Conservation (phyloP, 2,888 invertebrate genomes). For the Netelia virgata region DNA sequence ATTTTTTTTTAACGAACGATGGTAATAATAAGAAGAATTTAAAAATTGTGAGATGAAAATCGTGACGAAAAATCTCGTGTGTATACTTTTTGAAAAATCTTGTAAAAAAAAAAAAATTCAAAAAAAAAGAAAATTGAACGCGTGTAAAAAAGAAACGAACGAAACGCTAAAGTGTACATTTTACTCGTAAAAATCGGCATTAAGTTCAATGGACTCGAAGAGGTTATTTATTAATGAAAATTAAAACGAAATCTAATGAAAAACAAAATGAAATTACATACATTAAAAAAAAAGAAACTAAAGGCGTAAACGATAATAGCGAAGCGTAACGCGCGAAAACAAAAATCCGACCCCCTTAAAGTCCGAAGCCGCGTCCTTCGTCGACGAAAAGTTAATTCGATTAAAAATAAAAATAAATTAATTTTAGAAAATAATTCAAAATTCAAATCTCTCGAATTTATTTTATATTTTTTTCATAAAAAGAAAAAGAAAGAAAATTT, state of each 20-base stretch:
- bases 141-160: constrained; percentile 29
- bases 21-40: background rate
- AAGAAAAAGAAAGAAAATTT: too few species aligned
- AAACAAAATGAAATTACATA: constrained; percentile 11
- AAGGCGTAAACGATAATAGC: constrained; percentile 49
- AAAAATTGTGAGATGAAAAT: background rate
- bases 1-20: background rate
- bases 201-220: constrained; percentile 67
- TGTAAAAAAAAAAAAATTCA: constrained; percentile 33
- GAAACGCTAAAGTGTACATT: constrained; percentile 58
- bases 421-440: too few species aligned
- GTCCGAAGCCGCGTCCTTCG: constrained; percentile 17
- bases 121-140: constrained; percentile 28
- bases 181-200: constrained; percentile 49
- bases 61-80: constrained; percentile 7
- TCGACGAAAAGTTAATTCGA: too few species aligned
- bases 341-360: background rate
- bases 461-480: too few species aligned
- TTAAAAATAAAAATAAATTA: too few species aligned
- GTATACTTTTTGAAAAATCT: constrained; percentile 39
- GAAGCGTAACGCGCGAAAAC: constrained; percentile 41
- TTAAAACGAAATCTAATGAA: constrained; percentile 8
- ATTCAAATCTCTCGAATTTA: too few species aligned
- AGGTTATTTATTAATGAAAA: constrained; percentile 64
- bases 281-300: constrained; percentile 4